A percentile compares a stretch with the other conserved stretches of the same genome.
These are phyloP conservation scores for Drosophila multiciliata DNA, from an alignment of 2,888 invertebrate genomes.

Conservation along the genomic window DNA sequence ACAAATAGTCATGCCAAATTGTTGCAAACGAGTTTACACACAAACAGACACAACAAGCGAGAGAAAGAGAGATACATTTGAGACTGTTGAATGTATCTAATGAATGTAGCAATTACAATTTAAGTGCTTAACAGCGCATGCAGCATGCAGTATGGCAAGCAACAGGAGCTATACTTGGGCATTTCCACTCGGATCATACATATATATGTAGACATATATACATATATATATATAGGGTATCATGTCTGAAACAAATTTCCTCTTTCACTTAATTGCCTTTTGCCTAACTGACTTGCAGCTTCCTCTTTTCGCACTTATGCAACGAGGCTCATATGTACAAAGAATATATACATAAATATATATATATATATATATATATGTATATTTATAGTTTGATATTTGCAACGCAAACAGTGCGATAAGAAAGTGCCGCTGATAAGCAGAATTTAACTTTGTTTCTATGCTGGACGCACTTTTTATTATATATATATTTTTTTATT, in stretches of 20 bases:
- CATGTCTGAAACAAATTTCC: not conserved
- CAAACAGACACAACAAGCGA: constrained; percentile 17
- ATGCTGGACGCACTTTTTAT: constrained; percentile 38
- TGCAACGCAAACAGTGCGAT: constrained; percentile 64
- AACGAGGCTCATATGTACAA: constrained; percentile 39
- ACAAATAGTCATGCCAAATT: constrained; percentile 65
- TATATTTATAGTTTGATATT: constrained; percentile 16
- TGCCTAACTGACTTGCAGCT: constrained; percentile 37
- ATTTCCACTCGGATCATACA: constrained; percentile 20
- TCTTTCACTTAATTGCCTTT: constrained; percentile 9
- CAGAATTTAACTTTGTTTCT: constrained; percentile 5
- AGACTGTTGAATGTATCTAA: constrained; percentile 51
- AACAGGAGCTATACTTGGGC: constrained; percentile 37
- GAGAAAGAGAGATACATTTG: constrained; percentile 18
- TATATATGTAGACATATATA: not conserved
- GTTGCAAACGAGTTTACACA: constrained; percentile 66
- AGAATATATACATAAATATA: constrained; percentile 9
- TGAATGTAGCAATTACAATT: constrained; percentile 61
- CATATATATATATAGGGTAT: not conserved
- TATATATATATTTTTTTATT: not conserved
- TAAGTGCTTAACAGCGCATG: constrained; percentile 52
- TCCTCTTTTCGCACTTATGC: constrained; percentile 58
- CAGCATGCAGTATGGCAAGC: constrained; percentile 37
- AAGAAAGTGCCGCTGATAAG: constrained; percentile 63
- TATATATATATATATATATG: constrained; percentile 12